Evolutionary conservation across 2,113 vertebrate species (phyloP).

Genomic region (Puffinus mauretanicus): DNA sequence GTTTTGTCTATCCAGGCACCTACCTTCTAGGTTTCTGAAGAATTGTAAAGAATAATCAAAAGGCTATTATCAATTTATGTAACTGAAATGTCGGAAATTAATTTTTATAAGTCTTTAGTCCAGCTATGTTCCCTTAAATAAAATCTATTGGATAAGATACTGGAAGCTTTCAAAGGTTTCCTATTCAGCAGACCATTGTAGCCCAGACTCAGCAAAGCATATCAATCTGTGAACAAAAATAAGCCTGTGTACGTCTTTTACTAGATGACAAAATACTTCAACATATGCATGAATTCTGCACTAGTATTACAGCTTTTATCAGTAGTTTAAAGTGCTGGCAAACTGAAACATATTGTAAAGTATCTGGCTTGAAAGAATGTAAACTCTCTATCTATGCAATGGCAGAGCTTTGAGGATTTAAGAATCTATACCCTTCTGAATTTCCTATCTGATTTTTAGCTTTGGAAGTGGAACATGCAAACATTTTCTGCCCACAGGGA

Average conservation of each 20-base stretch:
- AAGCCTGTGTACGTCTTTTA: neutral
- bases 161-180: neutral
- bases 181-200: neutral
- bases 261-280: neutral
- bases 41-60: neutral
- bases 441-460: conserved; percentile 26
- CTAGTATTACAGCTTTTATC: neutral
- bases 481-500: neutral
- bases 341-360: neutral
- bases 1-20: neutral
- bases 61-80: neutral
- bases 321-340: neutral
- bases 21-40: neutral
- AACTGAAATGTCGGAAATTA: neutral
- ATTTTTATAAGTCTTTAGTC: neutral
- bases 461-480: neutral
- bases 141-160: neutral
- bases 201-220: neutral
- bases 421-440: neutral
- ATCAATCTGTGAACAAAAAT: neutral
- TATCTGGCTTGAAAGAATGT: neutral
- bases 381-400: neutral
- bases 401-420: neutral
- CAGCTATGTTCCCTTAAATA: neutral
- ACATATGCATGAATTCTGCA: neutral